Percentiles rank a stretch among this genome's conserved stretches.
Conservation (phyloP, 2,797 vertebrate species). For the Ctenosaura bakeri region DNA sequence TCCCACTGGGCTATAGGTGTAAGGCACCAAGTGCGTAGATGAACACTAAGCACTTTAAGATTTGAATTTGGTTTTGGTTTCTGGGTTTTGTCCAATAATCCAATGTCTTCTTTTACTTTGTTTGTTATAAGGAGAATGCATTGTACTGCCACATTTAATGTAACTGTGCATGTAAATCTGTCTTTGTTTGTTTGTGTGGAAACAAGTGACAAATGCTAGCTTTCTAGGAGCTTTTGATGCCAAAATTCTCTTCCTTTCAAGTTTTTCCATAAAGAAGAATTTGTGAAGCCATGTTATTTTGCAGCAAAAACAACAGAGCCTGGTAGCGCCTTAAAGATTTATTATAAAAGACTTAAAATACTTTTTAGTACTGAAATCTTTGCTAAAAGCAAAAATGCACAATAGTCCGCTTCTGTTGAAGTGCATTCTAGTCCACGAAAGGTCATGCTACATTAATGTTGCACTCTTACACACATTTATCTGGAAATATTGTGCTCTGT, state of each 20-base stretch:
- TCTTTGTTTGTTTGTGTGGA: neutral
- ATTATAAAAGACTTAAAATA: neutral
- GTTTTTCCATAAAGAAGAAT: neutral
- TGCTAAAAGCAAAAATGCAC: neutral
- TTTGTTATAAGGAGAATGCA: constrained; percentile 6
- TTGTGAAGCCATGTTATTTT: neutral
- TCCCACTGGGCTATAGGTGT: too few species aligned
- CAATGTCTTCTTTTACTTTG: neutral
- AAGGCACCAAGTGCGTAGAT: neutral
- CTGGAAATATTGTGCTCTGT: neutral
- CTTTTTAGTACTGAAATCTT: too few species aligned
- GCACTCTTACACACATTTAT: neutral
- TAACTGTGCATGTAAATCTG: constrained; percentile 2
- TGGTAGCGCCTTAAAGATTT: neutral
- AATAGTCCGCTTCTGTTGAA: neutral
- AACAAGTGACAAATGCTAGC: constrained; percentile 4
- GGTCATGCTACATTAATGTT: neutral
- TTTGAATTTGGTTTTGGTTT: neutral
- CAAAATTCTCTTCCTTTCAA: neutral
- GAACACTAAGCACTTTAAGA: neutral
- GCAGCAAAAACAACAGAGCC: neutral
- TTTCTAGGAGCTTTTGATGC: neutral
- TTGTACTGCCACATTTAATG: neutral
- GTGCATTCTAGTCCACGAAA: neutral
- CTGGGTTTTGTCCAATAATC: constrained; percentile 2